A percentile compares a stretch with the other conserved stretches of the same genome.
These are phyloP conservation scores for Athrips mouffetella DNA, from an alignment of 2,888 invertebrate genomes.

Conservation along the genomic window DNA sequence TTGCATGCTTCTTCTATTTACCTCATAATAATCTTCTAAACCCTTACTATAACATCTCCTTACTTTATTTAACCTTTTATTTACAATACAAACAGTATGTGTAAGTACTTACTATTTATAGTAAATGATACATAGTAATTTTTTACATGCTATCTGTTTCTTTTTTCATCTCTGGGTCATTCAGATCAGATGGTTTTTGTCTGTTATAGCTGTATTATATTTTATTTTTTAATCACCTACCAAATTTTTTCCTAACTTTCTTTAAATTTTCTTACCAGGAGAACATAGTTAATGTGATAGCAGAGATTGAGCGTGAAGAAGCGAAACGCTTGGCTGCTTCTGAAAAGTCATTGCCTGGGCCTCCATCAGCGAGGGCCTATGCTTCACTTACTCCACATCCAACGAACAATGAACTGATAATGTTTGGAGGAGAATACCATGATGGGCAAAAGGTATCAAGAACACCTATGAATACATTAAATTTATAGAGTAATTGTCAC, in stretches of 20 bases:
- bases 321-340: slow-evolving; percentile 82
- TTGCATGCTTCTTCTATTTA: slow-evolving; percentile 15
- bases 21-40: neutral
- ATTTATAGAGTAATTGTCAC: slow-evolving; percentile 1
- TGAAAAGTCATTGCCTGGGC: slow-evolving; percentile 77
- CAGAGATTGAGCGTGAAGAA: slow-evolving; percentile 88
- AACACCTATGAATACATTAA: neutral
- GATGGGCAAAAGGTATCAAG: slow-evolving; percentile 87
- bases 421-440: slow-evolving; percentile 95
- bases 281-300: slow-evolving; percentile 88
- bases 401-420: slow-evolving; percentile 87
- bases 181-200: too few species aligned
- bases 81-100: too few species aligned
- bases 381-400: slow-evolving; percentile 90
- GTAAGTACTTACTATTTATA: too few species aligned
- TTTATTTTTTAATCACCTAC: too few species aligned
- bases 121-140: too few species aligned
- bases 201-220: too few species aligned
- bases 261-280: slow-evolving; percentile 71
- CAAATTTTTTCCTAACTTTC: too few species aligned
- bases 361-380: slow-evolving; percentile 87
- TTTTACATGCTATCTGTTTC: too few species aligned
- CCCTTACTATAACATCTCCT: too few species aligned
- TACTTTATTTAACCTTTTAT: too few species aligned
- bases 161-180: too few species aligned